These are phyloP conservation scores for Bacillus rossius DNA, from an alignment of 1,140 invertebrate species.

Conservation along the genomic window DNA sequence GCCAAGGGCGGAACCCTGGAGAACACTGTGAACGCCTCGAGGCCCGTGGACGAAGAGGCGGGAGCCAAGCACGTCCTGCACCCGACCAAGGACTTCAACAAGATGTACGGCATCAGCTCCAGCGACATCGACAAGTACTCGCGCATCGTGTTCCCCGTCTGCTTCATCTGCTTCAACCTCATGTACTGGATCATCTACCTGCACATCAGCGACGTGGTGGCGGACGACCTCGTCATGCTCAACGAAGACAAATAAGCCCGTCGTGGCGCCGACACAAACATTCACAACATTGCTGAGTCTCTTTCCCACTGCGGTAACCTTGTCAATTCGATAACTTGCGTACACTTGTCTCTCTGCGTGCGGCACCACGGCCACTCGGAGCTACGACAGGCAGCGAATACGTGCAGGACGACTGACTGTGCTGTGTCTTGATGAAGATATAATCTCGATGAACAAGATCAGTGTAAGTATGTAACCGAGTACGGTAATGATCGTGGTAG, in stretches of 20 bases:
- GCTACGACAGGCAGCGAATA: neutral
- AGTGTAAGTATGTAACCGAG: no score
- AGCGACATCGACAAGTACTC: conserved; percentile 97
- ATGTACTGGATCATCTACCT: conserved; percentile 98
- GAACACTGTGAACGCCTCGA: conserved; percentile 43
- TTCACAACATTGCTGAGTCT: neutral
- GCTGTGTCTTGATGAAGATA: neutral
- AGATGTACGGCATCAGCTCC: conserved; percentile 72
- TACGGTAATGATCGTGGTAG: no score
- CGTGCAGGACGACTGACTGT: neutral
- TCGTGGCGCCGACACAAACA: neutral
- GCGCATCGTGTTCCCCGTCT: conserved; percentile 91
- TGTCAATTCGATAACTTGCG: neutral
- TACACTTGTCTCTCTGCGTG: neutral
- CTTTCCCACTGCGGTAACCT: neutral
- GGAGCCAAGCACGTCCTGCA: conserved; percentile 69
- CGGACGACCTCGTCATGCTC: conserved; percentile 83
- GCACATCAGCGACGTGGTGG: conserved; percentile 91
- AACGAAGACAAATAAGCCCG: conserved; percentile 68
- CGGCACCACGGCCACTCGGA: neutral
- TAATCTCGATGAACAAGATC: neutral
- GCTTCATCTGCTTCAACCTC: conserved; percentile 95
- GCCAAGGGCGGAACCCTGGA: conserved; percentile 44
- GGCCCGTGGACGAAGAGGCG: conserved; percentile 41
- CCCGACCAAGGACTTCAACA: conserved; percentile 63